Evolutionary conservation across 2,113 vertebrate genomes (phyloP), one percentile per base, ranked within the genome.

Genomic region (Grantiella picta): DNA sequence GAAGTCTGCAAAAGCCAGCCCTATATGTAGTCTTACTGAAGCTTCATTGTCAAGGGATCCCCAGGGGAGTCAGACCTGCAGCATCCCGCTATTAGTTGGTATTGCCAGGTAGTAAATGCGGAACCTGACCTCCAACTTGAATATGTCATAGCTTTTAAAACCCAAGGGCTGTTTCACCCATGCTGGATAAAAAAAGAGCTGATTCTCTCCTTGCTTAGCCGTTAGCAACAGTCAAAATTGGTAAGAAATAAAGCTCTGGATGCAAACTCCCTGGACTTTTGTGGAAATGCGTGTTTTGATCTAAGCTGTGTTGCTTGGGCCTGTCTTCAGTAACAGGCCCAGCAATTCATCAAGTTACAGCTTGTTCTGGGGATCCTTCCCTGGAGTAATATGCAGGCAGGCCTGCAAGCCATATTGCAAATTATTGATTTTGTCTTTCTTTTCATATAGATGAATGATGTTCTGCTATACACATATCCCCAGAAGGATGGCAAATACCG

Each of bases 401-500:
- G 59, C 47, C 64, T 87, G 57, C 47, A 82, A 92, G 71, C 40
- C 28, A 27, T 73, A 80, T 59, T 90, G 53, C 53, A 89, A 77
- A 93, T 94, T 73, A 82, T 14, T 97, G 84, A 95, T 57, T 90
- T 68, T 57, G 57, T 89, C 33, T 82, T 94, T 91, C 95, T 86
- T 92, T 95, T 93, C 92, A 80, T 92, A 59, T 70, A 99, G 99
- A 99, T 99, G 99, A 99, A 98, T 25, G 99, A 99, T 29, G 96
- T 99, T 82, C 98, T 99, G 89, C 98, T 99, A 36, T 99, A 99
- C 96, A 99, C 99, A 0, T 99, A 98, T 90, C 99, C 99, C 68
- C 99, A 99, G 97, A 99, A 99, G 96, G 99, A 99, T 24, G 99
- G 99, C 44, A 99, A 99, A 96, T 99, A 99, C 97, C 98, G 97